phyloP scores from a whole-genome alignment of 2,888 invertebrate species.

The Trachelus iudaicus region DNA sequence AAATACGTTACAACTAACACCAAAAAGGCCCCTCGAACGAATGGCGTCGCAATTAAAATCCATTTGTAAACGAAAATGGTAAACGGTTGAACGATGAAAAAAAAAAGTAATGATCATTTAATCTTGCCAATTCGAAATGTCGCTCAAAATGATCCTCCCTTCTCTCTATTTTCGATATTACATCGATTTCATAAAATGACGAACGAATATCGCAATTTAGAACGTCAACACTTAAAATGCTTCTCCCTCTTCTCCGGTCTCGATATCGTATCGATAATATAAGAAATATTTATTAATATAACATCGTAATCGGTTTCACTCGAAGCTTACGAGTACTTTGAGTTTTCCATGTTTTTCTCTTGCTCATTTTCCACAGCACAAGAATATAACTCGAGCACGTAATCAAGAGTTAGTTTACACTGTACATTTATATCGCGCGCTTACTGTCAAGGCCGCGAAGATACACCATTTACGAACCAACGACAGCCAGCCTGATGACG shows the following conservation, averaged over 20 bases:
- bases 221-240: not conserved
- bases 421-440: not conserved
- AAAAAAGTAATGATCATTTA: no score
- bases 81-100: no score
- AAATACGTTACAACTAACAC: not conserved
- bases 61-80: no score
- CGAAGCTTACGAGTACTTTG: not conserved
- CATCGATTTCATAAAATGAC: no score
- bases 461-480: not conserved
- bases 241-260: not conserved
- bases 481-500: not conserved
- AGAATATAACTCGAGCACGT: not conserved
- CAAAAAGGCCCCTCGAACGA: not conserved
- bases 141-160: no score
- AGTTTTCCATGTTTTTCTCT: not conserved
- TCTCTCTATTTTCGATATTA: no score
- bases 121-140: no score
- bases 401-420: not conserved
- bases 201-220: no score
- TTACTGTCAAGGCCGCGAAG: not conserved
- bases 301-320: not conserved
- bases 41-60: no score
- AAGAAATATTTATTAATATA: no score
- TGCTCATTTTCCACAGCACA: not conserved
- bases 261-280: not conserved